These are phyloP conservation scores for Zaprionus obscuricornis DNA, from an alignment of 2,888 invertebrate species.

Conservation along the genomic window DNA sequence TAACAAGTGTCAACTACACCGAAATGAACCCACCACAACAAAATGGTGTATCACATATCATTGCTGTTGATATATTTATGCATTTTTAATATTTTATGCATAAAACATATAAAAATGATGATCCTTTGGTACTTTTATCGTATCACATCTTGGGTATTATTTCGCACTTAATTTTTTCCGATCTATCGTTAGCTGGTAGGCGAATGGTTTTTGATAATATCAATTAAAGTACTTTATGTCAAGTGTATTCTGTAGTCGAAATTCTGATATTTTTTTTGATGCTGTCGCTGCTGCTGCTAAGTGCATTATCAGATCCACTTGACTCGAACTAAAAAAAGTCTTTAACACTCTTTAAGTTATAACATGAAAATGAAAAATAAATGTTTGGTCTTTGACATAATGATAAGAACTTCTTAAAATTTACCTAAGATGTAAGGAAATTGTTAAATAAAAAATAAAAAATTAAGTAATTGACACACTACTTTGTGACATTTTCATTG, in stretches of 20 bases:
- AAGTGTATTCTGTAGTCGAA: slow-evolving; percentile 44
- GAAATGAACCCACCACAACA: slow-evolving; percentile 18
- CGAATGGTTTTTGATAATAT: slow-evolving; percentile 54
- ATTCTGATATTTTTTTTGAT: no score
- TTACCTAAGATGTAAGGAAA: background rate
- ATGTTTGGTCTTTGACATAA: background rate
- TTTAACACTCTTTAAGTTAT: slow-evolving; percentile 66
- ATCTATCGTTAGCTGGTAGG: slow-evolving; percentile 74
- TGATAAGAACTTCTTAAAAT: no score
- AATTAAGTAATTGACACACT: background rate
- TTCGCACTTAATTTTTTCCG: slow-evolving; percentile 38
- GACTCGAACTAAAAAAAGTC: slow-evolving; percentile 42
- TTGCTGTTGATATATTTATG: slow-evolving; percentile 66
- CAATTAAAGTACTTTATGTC: slow-evolving; percentile 47
- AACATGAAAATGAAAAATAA: no score
- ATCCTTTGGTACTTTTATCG: slow-evolving; percentile 32
- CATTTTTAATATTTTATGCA: slow-evolving; percentile 67
- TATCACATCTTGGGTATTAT: slow-evolving; percentile 39
- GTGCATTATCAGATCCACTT: slow-evolving; percentile 55
- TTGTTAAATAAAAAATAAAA: background rate
- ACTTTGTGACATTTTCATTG: background rate
- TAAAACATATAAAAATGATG: slow-evolving; percentile 38
- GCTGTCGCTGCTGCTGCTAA: slow-evolving; percentile 34
- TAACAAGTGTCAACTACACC: slow-evolving; percentile 60
- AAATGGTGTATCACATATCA: slow-evolving; percentile 64